Conservation (phyloP, 2,888 invertebrate species). For the Ophraella communa region DNA sequence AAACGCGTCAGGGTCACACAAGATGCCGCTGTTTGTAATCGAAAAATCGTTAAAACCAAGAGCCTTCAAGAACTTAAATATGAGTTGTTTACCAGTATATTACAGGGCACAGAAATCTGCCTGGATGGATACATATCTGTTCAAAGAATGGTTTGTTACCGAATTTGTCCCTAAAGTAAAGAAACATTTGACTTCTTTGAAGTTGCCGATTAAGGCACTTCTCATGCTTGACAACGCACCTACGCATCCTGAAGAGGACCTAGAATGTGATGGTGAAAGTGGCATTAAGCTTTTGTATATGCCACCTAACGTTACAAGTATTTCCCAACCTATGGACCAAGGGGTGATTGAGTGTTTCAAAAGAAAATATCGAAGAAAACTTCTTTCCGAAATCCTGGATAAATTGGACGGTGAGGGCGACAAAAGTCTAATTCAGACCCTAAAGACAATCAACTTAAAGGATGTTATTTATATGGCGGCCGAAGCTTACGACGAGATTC, state of each 20-base stretch:
- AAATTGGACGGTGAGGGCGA: not conserved
- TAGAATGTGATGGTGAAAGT: not conserved
- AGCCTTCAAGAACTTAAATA: not conserved
- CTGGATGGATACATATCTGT: constrained; percentile 24
- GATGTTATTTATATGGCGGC: not conserved
- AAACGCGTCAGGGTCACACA: constrained; percentile 20
- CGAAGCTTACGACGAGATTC: not conserved
- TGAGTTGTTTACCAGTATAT: constrained; percentile 22
- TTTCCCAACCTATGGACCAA: constrained; percentile 25
- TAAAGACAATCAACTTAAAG: not conserved
- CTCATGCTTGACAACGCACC: constrained; percentile 24
- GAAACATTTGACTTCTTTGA: not conserved
- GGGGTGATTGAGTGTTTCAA: not conserved
- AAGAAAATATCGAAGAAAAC: constrained; percentile 42
- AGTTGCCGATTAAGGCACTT: constrained; percentile 21
- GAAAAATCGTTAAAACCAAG: constrained; percentile 21
- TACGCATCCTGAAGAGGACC: constrained; percentile 7
- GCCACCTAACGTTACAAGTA: constrained; percentile 18
- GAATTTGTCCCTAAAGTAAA: constrained; percentile 22
- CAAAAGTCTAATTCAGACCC: not conserved
- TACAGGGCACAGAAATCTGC: constrained; percentile 25
- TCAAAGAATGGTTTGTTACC: constrained; percentile 27
- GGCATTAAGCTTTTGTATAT: constrained; percentile 14
- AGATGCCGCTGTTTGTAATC: constrained; percentile 18
- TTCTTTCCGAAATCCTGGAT: not conserved